phyloP scores from a whole-genome alignment of 2,888 invertebrate species.

The Entomobrya multifasciata region DNA sequence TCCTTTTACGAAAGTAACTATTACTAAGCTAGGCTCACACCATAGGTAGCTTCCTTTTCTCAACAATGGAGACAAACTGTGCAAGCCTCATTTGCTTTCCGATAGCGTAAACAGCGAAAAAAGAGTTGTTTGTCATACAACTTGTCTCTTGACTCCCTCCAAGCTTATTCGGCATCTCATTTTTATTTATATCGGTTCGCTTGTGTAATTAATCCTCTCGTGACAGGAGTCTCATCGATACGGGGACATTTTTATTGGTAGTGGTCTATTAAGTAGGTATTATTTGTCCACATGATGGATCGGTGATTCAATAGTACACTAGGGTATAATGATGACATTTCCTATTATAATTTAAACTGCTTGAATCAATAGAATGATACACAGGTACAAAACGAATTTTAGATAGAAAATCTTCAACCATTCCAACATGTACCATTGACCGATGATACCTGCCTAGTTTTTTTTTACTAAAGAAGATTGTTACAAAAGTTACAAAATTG shows the following conservation, averaged over 20 bases:
- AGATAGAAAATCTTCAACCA: neutral
- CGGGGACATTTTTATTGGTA: conserved; percentile 44
- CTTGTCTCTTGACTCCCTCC: conserved; percentile 47
- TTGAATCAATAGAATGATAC: conserved; percentile 42
- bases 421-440: neutral
- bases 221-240: conserved; percentile 61
- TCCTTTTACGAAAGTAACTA: neutral
- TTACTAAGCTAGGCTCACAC: neutral
- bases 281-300: conserved; percentile 35
- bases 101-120: conserved; percentile 50
- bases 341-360: neutral
- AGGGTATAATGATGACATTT: too few relatives aligned
- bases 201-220: conserved; percentile 68
- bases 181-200: conserved; percentile 59
- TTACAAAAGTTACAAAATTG: conserved; percentile 3
- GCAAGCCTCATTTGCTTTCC: conserved; percentile 66
- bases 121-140: conserved; percentile 69
- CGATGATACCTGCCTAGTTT: neutral
- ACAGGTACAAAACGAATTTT: conserved; percentile 36
- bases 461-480: neutral
- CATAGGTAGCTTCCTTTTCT: conserved; percentile 23
- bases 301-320: neutral
- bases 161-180: conserved; percentile 51
- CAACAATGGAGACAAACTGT: conserved; percentile 40
- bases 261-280: conserved; percentile 36